phyloP scores from a whole-genome alignment of 2,113 vertebrate genomes.

The Myxocyprinus asiaticus region DNA sequence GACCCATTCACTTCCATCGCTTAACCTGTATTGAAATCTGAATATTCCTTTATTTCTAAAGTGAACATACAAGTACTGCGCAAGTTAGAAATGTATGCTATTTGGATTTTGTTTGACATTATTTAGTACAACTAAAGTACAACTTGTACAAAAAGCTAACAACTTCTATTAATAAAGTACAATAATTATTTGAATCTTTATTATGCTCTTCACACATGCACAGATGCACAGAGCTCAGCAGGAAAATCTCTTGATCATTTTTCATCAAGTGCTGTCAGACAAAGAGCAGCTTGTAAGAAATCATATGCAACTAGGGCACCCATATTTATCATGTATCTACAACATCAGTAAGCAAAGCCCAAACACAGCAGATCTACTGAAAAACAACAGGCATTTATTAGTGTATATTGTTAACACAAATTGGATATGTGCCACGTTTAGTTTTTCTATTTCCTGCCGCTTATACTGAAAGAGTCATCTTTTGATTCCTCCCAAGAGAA shows the following conservation, averaged over 20 bases:
- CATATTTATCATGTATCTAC: conserved; percentile 35
- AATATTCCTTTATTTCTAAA: no score
- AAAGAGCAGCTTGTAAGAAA: conserved; percentile 42
- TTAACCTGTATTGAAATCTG: no score
- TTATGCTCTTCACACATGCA: conserved; percentile 7
- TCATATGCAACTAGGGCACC: conserved; percentile 57
- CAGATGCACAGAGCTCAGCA: conserved; percentile 23
- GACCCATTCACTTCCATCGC: no score
- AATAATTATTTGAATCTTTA: not conserved
- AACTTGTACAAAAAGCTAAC: no score
- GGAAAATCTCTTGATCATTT: conserved; percentile 52
- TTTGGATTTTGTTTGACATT: no score
- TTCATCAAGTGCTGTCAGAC: conserved; percentile 56
- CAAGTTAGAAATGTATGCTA: no score
- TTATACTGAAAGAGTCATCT: not conserved
- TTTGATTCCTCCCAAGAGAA: conserved; percentile 21
- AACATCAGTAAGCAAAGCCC: conserved; percentile 4
- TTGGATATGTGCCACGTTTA: conserved; percentile 24
- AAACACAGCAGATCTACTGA: conserved; percentile 26
- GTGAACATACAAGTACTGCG: no score
- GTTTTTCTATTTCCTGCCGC: conserved; percentile 30
- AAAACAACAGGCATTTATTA: conserved; percentile 16
- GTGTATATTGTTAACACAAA: conserved; percentile 4
- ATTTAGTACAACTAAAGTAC: no score
- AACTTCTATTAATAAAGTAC: not conserved